Conservation (phyloP, 2,888 invertebrate genomes). For the Amphipyra tragopoginis region DNA sequence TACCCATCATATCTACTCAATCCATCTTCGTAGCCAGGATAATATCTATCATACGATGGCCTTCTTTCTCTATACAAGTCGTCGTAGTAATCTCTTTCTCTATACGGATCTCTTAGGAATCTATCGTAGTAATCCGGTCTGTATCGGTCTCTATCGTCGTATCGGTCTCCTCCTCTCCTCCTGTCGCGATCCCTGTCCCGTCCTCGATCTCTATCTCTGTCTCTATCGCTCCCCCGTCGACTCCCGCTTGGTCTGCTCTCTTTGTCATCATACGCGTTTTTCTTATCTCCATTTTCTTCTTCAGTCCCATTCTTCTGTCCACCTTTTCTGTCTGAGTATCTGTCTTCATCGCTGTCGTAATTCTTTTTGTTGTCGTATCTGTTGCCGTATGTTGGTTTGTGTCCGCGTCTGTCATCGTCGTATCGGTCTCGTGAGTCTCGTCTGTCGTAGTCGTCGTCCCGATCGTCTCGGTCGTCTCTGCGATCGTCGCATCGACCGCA, state of each 20-base stretch:
- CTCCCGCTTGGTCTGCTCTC: conserved; percentile 67
- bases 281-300: conserved; percentile 76
- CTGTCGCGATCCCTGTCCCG: conserved; percentile 71
- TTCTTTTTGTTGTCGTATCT: conserved; percentile 76
- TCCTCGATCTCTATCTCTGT: conserved; percentile 70
- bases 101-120: conserved; percentile 80
- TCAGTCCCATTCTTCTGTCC: conserved; percentile 77
- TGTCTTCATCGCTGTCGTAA: conserved; percentile 70
- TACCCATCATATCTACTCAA: conserved; percentile 64
- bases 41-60: conserved; percentile 77
- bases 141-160: conserved; percentile 82
- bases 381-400: conserved; percentile 78
- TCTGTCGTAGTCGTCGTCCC: conserved; percentile 71
- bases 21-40: conserved; percentile 69
- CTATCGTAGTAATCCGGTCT: conserved; percentile 84
- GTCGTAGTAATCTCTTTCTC: conserved; percentile 78
- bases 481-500: conserved; percentile 77
- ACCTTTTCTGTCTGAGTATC: conserved; percentile 69
- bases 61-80: conserved; percentile 76
- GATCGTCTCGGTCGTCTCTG: conserved; percentile 64
- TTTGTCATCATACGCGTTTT: conserved; percentile 72
- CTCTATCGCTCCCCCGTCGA: conserved; percentile 71
- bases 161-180: conserved; percentile 60
- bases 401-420: conserved; percentile 69
- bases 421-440: conserved; percentile 61